Evolutionary conservation across 2,797 vertebrate species (phyloP).

Genomic region (Hafferia zeledoni): DNA sequence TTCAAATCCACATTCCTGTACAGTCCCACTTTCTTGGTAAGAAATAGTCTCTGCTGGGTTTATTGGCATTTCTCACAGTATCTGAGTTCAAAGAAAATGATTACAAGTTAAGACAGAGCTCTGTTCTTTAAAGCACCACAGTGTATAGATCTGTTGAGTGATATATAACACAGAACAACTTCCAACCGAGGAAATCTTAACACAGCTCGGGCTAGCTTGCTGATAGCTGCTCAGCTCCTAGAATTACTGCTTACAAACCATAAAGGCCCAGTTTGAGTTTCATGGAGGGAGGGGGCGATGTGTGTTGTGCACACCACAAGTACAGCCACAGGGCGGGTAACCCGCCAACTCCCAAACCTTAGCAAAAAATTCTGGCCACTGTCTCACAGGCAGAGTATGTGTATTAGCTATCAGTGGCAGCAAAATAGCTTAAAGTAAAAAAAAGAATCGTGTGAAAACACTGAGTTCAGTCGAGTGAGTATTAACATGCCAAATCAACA

Average conservation of each 20-base stretch:
- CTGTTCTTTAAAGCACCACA: slow-evolving; percentile 69
- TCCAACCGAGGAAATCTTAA: slow-evolving; percentile 69
- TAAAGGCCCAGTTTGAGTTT: slow-evolving; percentile 68
- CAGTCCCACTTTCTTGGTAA: slow-evolving; percentile 57
- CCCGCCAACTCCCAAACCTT: slow-evolving; percentile 27
- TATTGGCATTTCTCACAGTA: slow-evolving; percentile 79
- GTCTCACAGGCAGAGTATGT: background rate
- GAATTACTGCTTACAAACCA: slow-evolving; percentile 72
- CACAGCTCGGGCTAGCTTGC: slow-evolving; percentile 52
- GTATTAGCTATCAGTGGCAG: background rate
- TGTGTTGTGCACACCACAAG: slow-evolving; percentile 19
- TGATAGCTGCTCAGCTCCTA: slow-evolving; percentile 70
- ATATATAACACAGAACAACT: slow-evolving; percentile 69
- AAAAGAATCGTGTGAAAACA: slow-evolving; percentile 35
- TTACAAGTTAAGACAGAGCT: slow-evolving; percentile 76
- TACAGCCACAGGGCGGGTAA: slow-evolving; percentile 37
- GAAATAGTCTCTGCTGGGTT: slow-evolving; percentile 73
- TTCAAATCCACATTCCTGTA: slow-evolving; percentile 43
- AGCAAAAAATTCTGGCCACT: slow-evolving; percentile 54
- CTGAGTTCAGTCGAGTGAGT: background rate
- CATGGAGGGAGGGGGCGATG: background rate
- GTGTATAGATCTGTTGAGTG: slow-evolving; percentile 73
- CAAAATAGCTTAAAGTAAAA: background rate
- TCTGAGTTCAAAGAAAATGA: slow-evolving; percentile 80
- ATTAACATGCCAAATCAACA: background rate